Evolutionary conservation across 2,113 vertebrate species (phyloP), one percentile per base, ranked within the genome.

Genomic region (Charadrius vociferus): DNA sequence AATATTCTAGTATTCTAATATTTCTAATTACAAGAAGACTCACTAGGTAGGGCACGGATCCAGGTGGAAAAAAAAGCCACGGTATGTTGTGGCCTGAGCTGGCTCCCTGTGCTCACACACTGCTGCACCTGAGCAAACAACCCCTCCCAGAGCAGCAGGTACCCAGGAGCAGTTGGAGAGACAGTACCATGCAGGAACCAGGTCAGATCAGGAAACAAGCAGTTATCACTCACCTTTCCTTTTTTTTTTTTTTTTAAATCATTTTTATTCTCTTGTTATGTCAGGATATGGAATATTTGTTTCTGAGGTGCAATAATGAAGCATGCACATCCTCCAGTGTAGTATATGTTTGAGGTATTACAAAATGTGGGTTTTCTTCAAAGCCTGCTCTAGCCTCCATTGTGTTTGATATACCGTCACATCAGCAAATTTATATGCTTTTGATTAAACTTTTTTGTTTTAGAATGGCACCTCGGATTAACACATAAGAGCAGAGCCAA

Each of bases 371-470:
- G 24, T 75, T 92, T 92, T 84, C 70, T 89, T 96, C 65, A 95
- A 95, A 95, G 78, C 22, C 62, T 53, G 4, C 67, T 75, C 32
- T 55, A 86, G 55, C 63, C 58, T n/a, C 18, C 3, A 0, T 53
- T 72, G 12, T 58, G 43, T 68, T 90, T 91, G 73, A 65, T 91
- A 87, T 32, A 75, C 32, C 8, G 4, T 90, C 82, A 84, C 61
- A 74, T 86, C 91, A 91, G 81, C 36, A 94, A 88, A 90, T 86
- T 72, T 88, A 88, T 91, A 55, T 73, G 56, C 70, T 92, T 93
- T 80, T 84, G 65, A 85, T 85, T 77, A 85, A 93, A 77, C 29
- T 90, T 95, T 95, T 81, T 86, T 62, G 23, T 27, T 95, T 92
- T 87, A 85, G 50, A 91, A 81, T 77, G 62, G 23, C 73, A 91